Evolutionary conservation across 2,797 vertebrate species (phyloP), one percentile per base, ranked within the genome.

Genomic region (Macrochelys suwanniensis): DNA sequence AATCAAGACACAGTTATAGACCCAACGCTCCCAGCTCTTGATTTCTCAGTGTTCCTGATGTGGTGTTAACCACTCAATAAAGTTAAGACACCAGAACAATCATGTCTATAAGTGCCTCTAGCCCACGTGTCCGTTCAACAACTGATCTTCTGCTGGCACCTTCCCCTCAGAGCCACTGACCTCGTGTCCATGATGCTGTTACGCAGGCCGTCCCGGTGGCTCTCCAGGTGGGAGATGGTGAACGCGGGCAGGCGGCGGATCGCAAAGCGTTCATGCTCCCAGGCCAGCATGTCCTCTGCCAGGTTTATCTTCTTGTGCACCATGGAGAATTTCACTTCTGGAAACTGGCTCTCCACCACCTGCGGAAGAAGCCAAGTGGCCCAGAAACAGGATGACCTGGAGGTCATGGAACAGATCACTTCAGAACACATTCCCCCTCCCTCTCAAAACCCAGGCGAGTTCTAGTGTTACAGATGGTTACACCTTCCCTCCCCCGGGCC

Each of bases 301-400:
- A 99, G 97, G 98, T 99, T 99, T 96, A 99, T 99, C 97, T 99
- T 99, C 98, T 99, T 99, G 98, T 99, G 99, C 90, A 99, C 99
- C 99, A 99, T 99, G 85, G 99, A 99, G 96, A 99, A 99, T 97
- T 98, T 99, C 61, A 99, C 98, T 85, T 99, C 99, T 0, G 99
- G 99, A 97, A 99, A 99, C 97, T 99, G 99, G 96, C 97, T 98
- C 3, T 97, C 56, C 0, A 98, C 97, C 91, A 99, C 99, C 99
- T 99, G 97, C 84, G 59, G 25, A 1, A 78, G 79, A 77, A 11
- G 31, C 42, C 2, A 80, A 90, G 28, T 51, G 83, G 45, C 9
- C 12, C 50, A 50, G n/a, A 5, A 85, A n/a, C n/a, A 85, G 59
- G 25, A 54, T 51, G 79, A 50, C 54, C 42, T 3, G 19, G 26